Evolutionary conservation across 2,113 vertebrate species (phyloP).

Genomic region (Acinonyx jubatus): DNA sequence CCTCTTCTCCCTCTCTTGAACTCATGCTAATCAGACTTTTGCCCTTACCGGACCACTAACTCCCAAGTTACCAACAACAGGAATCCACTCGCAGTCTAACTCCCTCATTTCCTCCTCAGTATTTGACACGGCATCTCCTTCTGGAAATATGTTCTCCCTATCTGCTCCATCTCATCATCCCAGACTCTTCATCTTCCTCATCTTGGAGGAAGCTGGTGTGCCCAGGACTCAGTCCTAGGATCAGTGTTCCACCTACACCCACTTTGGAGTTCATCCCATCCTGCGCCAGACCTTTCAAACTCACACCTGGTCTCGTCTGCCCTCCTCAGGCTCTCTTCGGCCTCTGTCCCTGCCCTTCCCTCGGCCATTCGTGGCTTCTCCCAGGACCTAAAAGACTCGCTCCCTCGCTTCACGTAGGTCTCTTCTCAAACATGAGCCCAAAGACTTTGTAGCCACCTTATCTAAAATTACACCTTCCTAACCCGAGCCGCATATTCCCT

Average conservation of each 20-base stretch:
- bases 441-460: background rate
- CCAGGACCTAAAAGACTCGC: fast-evolving
- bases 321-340: background rate
- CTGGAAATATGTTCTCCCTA: background rate
- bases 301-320: fast-evolving
- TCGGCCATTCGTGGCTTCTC: too few relatives aligned
- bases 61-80: background rate
- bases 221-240: background rate
- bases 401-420: background rate
- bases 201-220: too few relatives aligned
- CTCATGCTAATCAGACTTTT: background rate
- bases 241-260: background rate
- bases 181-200: background rate
- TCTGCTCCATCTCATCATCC: background rate
- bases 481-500: background rate
- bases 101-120: background rate
- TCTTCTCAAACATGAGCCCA: background rate
- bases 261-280: too few relatives aligned
- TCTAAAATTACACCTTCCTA: background rate
- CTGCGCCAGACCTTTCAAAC: background rate
- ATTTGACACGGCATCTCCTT: background rate
- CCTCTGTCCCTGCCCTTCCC: background rate
- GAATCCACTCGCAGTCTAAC: background rate
- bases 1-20: background rate
- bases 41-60: background rate